Evolutionary conservation across 1,140 invertebrate species (phyloP), one percentile per base, ranked within the genome.

Genomic region (Oryctes rhinoceros): DNA sequence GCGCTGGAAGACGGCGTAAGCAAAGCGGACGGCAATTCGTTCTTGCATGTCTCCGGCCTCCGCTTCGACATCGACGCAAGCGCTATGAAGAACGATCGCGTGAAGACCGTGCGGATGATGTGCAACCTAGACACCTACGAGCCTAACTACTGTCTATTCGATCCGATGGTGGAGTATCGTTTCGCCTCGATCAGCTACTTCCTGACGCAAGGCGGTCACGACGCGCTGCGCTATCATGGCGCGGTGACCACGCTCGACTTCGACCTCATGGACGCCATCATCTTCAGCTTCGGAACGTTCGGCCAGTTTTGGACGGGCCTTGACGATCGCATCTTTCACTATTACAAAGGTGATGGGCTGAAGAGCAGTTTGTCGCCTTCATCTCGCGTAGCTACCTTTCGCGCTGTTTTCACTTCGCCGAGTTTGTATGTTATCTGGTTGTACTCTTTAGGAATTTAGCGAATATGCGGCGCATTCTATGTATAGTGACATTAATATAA

Each of bases 321-420:
- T 20, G 65, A 71, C 13, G 35, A 71, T 71, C 65, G 65, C 10
- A 71, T 71, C 18, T 71, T 71, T 71, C 24, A 59, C 5, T 59
- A 24, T 59, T 24, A 24, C 24, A 71, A 9, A 35, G 24, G 35
- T 7, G 65, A 39, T 4, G 7, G 65, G 3, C 65, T 5, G 20
- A 71, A 71, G 20, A 30, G 65, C 24, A 11, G 13, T n/a, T 11
- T 20, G n/a, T n/a, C n/a, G n/a, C 53, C 13, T 59, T 20, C 53
- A 11, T 59, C 53, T 20, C 11, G 53, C 53, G 53, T n/a, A n/a
- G n/a, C 11, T 71, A 35, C 3, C 65, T 71, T 7, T 30, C 11
- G 0, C 13, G 24, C n/a, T 15, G 1, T 59, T 59, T 15, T 59
- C 59, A 65, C 59, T 71, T 37, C 6, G n/a, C n/a, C n/a, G n/a